Evolutionary conservation across 2,113 vertebrate genomes (phyloP).

Genomic region (Poecile atricapillus): DNA sequence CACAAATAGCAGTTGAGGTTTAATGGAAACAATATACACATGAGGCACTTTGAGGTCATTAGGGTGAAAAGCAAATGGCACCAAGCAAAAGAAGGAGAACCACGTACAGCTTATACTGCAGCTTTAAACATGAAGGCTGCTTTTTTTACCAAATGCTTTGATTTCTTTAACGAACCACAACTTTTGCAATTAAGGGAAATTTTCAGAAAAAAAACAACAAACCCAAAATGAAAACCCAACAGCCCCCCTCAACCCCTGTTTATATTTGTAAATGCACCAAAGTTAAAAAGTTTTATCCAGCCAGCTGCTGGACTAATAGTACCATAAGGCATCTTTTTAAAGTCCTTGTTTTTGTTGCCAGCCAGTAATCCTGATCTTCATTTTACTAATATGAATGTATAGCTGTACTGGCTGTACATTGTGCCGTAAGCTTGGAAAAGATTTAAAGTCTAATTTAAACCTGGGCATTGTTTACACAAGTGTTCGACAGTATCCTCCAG

Average conservation of each 20-base stretch:
- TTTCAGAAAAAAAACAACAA: slow-evolving; percentile 43
- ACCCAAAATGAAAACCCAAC: neutral
- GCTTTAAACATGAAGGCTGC: slow-evolving; percentile 79
- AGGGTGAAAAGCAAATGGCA: slow-evolving; percentile 81
- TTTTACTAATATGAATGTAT: neutral
- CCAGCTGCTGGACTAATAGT: slow-evolving; percentile 75
- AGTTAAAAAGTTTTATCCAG: slow-evolving; percentile 76
- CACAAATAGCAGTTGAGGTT: slow-evolving; percentile 81
- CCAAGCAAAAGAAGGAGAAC: slow-evolving; percentile 74
- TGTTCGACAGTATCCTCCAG: slow-evolving; percentile 31
- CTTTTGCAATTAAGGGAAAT: slow-evolving; percentile 74
- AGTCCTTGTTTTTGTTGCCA: slow-evolving; percentile 1
- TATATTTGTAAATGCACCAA: slow-evolving; percentile 77
- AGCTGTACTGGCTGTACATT: neutral
- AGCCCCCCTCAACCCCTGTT: neutral
- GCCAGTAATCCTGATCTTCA: neutral
- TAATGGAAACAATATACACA: slow-evolving; percentile 86
- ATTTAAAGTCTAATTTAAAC: neutral
- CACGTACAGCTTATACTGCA: slow-evolving; percentile 80
- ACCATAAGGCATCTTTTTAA: slow-evolving; percentile 20
- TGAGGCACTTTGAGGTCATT: slow-evolving; percentile 94
- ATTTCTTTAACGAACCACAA: slow-evolving; percentile 72
- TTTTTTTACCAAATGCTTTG: slow-evolving; percentile 73
- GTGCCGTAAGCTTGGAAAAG: neutral
- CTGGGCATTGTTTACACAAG: neutral